Evolutionary conservation across 1,140 invertebrate species (phyloP).

Genomic region (Sarcophaga bullata): DNA sequence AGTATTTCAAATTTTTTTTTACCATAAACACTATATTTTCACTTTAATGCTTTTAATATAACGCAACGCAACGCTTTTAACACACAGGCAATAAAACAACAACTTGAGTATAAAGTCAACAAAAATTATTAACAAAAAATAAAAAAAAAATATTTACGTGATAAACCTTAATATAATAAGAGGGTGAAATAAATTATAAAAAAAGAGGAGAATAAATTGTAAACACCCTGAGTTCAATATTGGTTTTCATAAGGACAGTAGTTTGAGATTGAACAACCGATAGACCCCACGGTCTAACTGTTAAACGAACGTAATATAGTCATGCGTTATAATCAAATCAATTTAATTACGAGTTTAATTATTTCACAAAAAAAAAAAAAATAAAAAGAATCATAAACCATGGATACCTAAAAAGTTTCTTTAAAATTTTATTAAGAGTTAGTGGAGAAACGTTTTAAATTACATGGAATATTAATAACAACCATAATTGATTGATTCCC

Average conservation of each 20-base stretch:
- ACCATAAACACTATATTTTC: neutral
- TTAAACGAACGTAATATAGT: neutral
- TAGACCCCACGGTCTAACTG: neutral
- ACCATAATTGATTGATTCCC: neutral
- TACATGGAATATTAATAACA: neutral
- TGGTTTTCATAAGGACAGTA: no score
- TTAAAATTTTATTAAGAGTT: constrained; percentile 62
- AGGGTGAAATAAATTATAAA: neutral
- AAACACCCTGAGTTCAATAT: no score
- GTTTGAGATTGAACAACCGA: neutral
- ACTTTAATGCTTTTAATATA: neutral
- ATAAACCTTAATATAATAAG: neutral
- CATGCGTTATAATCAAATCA: neutral
- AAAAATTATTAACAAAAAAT: neutral
- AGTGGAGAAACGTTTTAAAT: constrained; percentile 56
- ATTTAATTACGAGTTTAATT: constrained; percentile 3
- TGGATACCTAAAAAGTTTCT: constrained; percentile 50
- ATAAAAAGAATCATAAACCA: neutral
- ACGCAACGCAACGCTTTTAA: neutral
- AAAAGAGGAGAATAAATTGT: no score
- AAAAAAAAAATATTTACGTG: neutral
- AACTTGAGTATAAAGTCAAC: neutral
- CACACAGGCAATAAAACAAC: neutral
- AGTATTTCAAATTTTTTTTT: neutral
- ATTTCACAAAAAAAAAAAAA: neutral